Evolutionary conservation across 1,140 invertebrate species (phyloP).

Genomic region (Scaptomyza montana): DNA sequence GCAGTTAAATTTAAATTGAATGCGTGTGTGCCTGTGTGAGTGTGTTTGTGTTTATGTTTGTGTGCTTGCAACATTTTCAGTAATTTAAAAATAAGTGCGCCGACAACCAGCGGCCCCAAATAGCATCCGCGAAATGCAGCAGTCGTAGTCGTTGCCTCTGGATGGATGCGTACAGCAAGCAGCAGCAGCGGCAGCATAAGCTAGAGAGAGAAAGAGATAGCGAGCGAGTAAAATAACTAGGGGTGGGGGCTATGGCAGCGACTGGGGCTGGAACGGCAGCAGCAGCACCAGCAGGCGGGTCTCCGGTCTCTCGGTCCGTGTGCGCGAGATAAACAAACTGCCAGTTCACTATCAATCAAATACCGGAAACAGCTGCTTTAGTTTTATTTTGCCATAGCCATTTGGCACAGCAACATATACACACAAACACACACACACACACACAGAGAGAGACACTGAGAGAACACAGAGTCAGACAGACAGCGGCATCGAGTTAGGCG

Average conservation of each 20-base stretch:
- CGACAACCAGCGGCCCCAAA: slow-evolving; percentile 74
- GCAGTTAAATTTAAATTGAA: slow-evolving; percentile 82
- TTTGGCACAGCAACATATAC: slow-evolving; percentile 72
- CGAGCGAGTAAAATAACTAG: slow-evolving; percentile 5
- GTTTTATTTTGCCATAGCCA: slow-evolving; percentile 82
- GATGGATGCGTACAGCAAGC: slow-evolving; percentile 41
- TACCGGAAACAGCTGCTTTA: slow-evolving; percentile 84
- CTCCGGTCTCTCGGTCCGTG: slow-evolving; percentile 53
- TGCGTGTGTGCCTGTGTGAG: slow-evolving; percentile 21
- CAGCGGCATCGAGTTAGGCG: slow-evolving; percentile 40
- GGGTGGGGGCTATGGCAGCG: slow-evolving; percentile 5
- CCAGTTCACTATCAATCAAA: slow-evolving; percentile 84
- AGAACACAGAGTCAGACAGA: slow-evolving; percentile 19
- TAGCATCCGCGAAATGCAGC: slow-evolving; percentile 79
- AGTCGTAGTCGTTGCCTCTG: slow-evolving; percentile 27
- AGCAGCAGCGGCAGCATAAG: slow-evolving; percentile 8
- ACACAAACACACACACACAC: slow-evolving; percentile 21
- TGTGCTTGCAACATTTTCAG: slow-evolving; percentile 80
- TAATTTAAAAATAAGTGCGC: slow-evolving; percentile 82
- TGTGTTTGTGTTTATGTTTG: slow-evolving; percentile 41
- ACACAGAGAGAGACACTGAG: slow-evolving; percentile 6
- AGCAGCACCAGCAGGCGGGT: slow-evolving; percentile 41
- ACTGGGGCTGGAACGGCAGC: slow-evolving; percentile 34
- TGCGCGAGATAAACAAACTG: slow-evolving; percentile 83
- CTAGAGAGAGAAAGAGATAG: slow-evolving; percentile 14